Evolutionary conservation across 2,797 vertebrate species (phyloP), one percentile per base, ranked within the genome.

Genomic region (Eremophila alpestris): DNA sequence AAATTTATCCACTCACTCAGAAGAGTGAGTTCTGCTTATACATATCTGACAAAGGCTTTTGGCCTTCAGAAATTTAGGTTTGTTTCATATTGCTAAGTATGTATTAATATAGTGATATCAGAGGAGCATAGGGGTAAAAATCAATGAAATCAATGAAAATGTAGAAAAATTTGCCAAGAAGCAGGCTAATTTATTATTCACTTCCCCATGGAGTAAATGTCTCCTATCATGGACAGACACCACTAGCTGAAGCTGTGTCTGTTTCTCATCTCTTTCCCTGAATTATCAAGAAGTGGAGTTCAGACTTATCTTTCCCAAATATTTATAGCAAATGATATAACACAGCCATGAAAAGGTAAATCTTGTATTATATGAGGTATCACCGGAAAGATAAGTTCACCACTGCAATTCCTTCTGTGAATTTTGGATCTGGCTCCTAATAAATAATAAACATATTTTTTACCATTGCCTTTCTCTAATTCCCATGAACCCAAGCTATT

Each of bases 151-250:
- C 5, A 55, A 58, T 8, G 2, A 67, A 74, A 62, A 54, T 27
- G 3, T 43, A 63, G 36, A 68, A 80, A 88, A 73, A 34, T 6
- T 29, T 81, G 7, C 23, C 22, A 74, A 73, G 24, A 87, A 81
- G 46, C 5, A 17, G 5, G 7, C 15, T 32, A 9, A 17, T 80
- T 90, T 65, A 38, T 77, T 48, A 54, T 29, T 77, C 12, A 49
- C 5, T 65, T 49, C 7, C 58, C 11, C 0, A 0, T 49, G 32
- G 55, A 1, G 0, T 45, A 83, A 58, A 62, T 24, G 10, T 46
- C 9, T 45, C 23, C 8, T 54, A 4, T 67, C 20, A 32, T 10
- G 8, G 56, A 38, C 34, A 77, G 52, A 69, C 5, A 12, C 3
- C 17, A 41, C 9, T 49, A 34, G 14, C 26, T 62, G 26, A 73